Base-by-base conservation (phyloP, 2,888 invertebrate species). In the Chrysotoxum bicinctum region DNA sequence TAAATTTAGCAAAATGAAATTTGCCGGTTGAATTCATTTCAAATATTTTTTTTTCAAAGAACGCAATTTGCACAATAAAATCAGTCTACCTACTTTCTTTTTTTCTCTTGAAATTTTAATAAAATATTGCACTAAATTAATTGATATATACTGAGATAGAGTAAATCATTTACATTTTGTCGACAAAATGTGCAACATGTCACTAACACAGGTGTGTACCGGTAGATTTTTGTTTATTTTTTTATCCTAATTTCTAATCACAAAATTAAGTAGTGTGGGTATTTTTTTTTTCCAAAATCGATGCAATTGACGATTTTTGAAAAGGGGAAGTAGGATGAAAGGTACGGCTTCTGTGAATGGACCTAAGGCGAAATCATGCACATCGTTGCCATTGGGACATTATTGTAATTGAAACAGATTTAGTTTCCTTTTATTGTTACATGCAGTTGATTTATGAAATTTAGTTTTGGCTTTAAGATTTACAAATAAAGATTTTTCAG, bases 101-200 rank as follows among this genome's bases (percentile, higher is more conserved):
- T n/a, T 50, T 23, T 50, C 23, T 26, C 14, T 50, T 21, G 6
- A 12, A 48, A 21, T 21, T 1, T 12, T 23, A 1, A 50, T 26
- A 14, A 14, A 48, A 21, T 2, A 48, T 19, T 21, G 1, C 10
- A 9, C 10, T 1, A 7, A 23, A 2, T 7, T 14, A 23, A 50
- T 23, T 50, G 21, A 6, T 12, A 12, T 14, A 12, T 9, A 45
- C 21, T 48, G 12, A 48, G 6, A 5, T 14, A 2, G 12, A 12
- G 21, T 23, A 2, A 0, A 14, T 21, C 12, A 14, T 19, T 10
- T 26, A 62, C 8, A 43, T 8, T 26, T 26, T 6, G 10, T 26
- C 43, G 2, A 52, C 12, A 79, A 79, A 62, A 79, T 75, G 80
- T 73, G 85, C 85, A 85, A 80, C 80, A 85, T 72, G 84, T 85